phyloP scores from a whole-genome alignment of 35 echinoderm and acorn worm species.

The Ptychodera flava region DNA sequence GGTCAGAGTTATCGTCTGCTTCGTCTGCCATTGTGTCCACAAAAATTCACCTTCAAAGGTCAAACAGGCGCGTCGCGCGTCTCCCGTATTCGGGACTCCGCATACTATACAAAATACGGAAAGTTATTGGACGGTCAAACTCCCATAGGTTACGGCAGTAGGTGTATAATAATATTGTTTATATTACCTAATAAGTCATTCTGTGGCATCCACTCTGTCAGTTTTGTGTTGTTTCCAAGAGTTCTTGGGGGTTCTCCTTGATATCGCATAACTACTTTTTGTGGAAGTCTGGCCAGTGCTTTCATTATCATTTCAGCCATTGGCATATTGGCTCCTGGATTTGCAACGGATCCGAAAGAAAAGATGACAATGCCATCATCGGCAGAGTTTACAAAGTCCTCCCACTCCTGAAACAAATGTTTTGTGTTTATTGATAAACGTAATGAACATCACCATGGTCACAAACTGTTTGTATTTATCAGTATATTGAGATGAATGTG shows the following conservation, averaged over 20 bases:
- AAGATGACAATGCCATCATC: neutral
- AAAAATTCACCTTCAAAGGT: too few relatives aligned
- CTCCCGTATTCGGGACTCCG: too few relatives aligned
- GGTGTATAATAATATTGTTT: too few relatives aligned
- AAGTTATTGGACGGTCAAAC: too few relatives aligned
- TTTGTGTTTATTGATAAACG: neutral
- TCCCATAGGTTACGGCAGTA: too few relatives aligned
- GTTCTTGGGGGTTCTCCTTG: neutral
- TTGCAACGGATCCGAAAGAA: neutral
- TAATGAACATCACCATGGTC: neutral
- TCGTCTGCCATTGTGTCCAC: too few relatives aligned
- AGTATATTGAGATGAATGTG: too few relatives aligned
- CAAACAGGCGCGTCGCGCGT: too few relatives aligned
- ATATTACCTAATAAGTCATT: constrained; percentile 70
- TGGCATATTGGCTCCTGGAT: neutral
- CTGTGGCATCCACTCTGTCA: constrained; percentile 47
- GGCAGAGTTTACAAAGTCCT: neutral
- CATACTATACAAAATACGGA: too few relatives aligned
- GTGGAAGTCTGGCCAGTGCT: constrained; percentile 21
- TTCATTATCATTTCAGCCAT: constrained; percentile 23
- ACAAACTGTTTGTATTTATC: neutral
- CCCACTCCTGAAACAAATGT: neutral
- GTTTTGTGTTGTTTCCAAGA: constrained; percentile 35
- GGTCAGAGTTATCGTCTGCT: too few relatives aligned
- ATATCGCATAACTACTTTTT: constrained; percentile 24